These are phyloP conservation scores for Carollia perspicillata DNA, from an alignment of 2,113 vertebrate genomes.

Conservation along the genomic window DNA sequence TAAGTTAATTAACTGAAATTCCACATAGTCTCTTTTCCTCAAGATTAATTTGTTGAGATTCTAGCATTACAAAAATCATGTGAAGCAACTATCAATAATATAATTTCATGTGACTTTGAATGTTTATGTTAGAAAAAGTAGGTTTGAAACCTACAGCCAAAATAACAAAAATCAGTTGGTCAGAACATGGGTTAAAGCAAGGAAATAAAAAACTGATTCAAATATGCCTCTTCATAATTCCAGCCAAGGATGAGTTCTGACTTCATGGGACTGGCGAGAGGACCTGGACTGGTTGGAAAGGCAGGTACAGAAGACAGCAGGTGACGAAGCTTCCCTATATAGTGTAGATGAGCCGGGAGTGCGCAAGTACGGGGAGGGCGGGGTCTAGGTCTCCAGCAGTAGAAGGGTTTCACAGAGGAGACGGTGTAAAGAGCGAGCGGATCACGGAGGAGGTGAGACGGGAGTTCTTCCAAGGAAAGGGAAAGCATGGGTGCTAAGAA, in stretches of 20 bases:
- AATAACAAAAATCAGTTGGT: not conserved
- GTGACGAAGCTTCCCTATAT: not conserved
- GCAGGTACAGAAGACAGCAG: not conserved
- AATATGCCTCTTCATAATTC: not conserved
- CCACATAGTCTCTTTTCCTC: not conserved
- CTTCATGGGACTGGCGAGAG: not conserved
- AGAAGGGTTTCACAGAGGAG: not conserved
- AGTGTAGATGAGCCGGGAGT: fast-evolving
- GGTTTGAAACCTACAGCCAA: not conserved
- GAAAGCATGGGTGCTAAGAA: not conserved
- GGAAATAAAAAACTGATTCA: not conserved
- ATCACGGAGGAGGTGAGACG: not conserved
- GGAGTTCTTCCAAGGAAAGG: not conserved
- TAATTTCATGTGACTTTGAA: not conserved
- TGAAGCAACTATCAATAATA: not conserved
- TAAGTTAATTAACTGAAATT: slow-evolving; percentile 37
- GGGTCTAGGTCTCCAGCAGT: not conserved
- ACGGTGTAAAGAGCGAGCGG: not conserved
- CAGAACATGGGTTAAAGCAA: not conserved
- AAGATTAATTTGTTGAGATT: not conserved
- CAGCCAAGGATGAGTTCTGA: not conserved
- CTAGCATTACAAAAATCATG: not conserved
- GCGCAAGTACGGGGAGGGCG: not conserved
- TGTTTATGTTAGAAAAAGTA: not conserved
- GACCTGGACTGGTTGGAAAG: not conserved